Evolutionary conservation across 1,140 invertebrate species (phyloP).

Genomic region (Venturia canescens): DNA sequence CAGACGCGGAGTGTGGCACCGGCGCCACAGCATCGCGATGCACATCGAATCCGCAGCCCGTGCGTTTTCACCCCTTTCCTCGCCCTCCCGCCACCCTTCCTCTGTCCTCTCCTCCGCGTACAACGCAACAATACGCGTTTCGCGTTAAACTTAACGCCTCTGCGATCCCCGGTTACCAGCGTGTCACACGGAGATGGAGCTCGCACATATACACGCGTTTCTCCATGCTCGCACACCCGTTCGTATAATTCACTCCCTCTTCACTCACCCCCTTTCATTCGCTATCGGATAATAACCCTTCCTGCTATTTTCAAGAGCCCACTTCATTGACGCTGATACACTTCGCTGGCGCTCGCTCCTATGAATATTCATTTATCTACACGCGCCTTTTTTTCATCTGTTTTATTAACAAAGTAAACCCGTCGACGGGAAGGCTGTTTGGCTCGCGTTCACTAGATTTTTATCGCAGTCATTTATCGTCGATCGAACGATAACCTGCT

Average conservation of each 20-base stretch:
- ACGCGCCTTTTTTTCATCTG: neutral
- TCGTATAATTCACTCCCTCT: neutral
- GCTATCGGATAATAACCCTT: constrained; percentile 37
- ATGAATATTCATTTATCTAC: constrained; percentile 31
- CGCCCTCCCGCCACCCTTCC: neutral
- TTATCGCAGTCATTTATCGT: too few species aligned
- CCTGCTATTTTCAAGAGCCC: constrained; percentile 30
- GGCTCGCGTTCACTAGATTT: too few species aligned
- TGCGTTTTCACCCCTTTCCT: constrained; percentile 35
- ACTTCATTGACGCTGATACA: constrained; percentile 26
- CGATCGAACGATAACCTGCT: too few species aligned
- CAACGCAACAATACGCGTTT: constrained; percentile 33
- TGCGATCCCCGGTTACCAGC: constrained; percentile 39
- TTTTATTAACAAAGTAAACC: neutral
- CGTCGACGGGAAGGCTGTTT: neutral
- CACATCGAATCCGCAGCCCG: constrained; percentile 50
- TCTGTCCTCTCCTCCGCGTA: neutral
- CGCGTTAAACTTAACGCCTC: constrained; percentile 46
- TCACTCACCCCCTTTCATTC: constrained; percentile 21
- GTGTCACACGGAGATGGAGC: constrained; percentile 39
- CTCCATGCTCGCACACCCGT: neutral
- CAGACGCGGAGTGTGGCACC: constrained; percentile 35
- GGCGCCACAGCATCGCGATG: constrained; percentile 49
- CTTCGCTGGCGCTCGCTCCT: constrained; percentile 1
- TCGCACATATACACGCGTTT: neutral